These are phyloP conservation scores for Poicephalus meyeri DNA, from an alignment of 2,113 vertebrate genomes.

Conservation along the genomic window DNA sequence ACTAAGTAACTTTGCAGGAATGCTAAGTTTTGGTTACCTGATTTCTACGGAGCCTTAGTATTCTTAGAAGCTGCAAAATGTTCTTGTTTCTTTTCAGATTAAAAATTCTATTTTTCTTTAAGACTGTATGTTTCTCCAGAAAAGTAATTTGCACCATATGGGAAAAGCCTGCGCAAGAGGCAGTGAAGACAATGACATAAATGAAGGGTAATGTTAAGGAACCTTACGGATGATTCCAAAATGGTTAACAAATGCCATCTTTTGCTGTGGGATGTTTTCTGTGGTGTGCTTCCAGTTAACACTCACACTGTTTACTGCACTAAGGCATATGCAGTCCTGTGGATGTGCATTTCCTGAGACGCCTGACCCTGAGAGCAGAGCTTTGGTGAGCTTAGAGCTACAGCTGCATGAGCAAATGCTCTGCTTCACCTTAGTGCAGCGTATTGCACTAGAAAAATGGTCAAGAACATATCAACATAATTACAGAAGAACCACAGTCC, in stretches of 20 bases:
- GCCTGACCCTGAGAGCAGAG: not conserved
- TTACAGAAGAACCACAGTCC: not conserved
- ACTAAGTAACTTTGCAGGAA: not conserved
- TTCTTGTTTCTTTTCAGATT: not conserved
- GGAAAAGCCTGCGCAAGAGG: not conserved
- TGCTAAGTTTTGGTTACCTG: not conserved
- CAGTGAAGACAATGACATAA: not conserved
- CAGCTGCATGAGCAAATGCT: not conserved
- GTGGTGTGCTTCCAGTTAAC: not conserved
- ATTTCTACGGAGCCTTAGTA: not conserved
- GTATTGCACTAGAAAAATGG: not conserved
- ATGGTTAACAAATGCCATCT: not conserved
- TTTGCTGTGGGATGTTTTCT: not conserved
- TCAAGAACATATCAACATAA: not conserved
- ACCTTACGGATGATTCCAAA: not conserved
- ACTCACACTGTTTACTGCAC: not conserved
- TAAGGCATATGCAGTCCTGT: not conserved
- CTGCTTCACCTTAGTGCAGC: not conserved
- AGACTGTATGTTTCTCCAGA: not conserved
- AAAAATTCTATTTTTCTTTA: not conserved
- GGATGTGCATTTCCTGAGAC: not conserved
- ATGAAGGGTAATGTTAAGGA: not conserved
- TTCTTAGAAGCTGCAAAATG: not conserved
- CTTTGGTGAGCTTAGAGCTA: not conserved
- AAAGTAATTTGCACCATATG: not conserved